Evolutionary conservation across 2,797 vertebrate genomes (phyloP).

Genomic region (Cossypha polioptera): DNA sequence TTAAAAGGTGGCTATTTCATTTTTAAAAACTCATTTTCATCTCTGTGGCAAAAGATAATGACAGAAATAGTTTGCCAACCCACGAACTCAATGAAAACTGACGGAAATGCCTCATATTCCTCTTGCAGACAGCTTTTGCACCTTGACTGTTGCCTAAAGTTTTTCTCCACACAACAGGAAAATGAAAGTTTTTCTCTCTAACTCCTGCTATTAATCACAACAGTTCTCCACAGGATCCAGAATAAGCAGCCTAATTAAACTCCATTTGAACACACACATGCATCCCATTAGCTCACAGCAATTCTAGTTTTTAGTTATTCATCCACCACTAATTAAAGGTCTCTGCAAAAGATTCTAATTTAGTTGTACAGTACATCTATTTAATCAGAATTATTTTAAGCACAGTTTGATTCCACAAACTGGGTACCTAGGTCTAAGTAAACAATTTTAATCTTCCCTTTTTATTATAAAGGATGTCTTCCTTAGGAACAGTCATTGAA

Average conservation of each 20-base stretch:
- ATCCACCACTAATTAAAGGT: not conserved
- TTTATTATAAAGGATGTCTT: not conserved
- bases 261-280: not conserved
- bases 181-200: not conserved
- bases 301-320: not conserved
- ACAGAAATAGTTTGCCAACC: not conserved
- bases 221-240: not conserved
- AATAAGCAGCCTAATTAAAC: not conserved
- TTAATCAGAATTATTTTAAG: constrained; percentile 9
- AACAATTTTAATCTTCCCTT: not conserved
- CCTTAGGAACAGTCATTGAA: not conserved
- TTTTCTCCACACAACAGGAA: not conserved
- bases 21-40: not conserved
- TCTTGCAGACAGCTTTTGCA: not conserved
- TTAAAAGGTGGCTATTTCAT: not conserved
- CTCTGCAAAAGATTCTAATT: not conserved
- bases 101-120: not conserved
- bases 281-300: not conserved
- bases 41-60: not conserved
- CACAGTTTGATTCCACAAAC: not conserved
- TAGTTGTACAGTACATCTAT: not conserved
- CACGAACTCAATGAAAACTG: not conserved
- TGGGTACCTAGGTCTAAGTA: not conserved
- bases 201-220: not conserved
- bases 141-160: not conserved